phyloP scores from a whole-genome alignment of 2,113 vertebrate species.

The Vidua macroura region DNA sequence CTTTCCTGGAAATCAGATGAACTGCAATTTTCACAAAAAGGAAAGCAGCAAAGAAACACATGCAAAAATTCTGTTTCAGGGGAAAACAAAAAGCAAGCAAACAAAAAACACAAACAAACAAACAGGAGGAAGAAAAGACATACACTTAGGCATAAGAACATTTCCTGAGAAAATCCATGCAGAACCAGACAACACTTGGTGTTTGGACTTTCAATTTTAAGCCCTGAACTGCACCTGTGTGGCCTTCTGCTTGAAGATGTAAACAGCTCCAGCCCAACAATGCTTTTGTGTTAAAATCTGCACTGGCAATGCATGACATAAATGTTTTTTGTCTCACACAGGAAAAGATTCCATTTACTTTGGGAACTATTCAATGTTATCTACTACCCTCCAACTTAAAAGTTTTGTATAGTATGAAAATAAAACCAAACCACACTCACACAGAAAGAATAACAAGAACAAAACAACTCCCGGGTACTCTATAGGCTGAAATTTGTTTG shows the following conservation, averaged over 20 bases:
- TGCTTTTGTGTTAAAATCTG: not conserved
- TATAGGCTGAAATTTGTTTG: slow-evolving; percentile 60
- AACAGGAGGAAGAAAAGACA: not conserved
- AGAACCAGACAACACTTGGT: not conserved
- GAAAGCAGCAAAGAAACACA: not conserved
- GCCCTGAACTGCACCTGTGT: not conserved
- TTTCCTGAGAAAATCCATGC: not conserved
- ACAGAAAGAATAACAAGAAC: not conserved
- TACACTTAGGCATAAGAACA: not conserved
- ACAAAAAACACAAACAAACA: not conserved
- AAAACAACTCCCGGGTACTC: not conserved
- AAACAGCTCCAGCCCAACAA: not conserved
- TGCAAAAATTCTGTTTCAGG: not conserved
- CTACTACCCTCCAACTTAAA: not conserved
- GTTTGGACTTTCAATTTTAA: not conserved
- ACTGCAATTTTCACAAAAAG: not conserved
- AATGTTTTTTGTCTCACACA: not conserved
- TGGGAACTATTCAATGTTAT: not conserved
- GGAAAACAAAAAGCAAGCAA: not conserved
- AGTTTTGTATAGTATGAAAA: not conserved
- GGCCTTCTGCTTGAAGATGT: not conserved
- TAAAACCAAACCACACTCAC: not conserved
- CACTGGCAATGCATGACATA: not conserved
- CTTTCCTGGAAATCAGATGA: not conserved
- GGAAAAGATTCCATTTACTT: not conserved